A percentile compares a stretch with the other conserved stretches of the same genome.
phyloP scores from a whole-genome alignment of 2,888 invertebrate species.

The Zygogramma bicolorata region DNA sequence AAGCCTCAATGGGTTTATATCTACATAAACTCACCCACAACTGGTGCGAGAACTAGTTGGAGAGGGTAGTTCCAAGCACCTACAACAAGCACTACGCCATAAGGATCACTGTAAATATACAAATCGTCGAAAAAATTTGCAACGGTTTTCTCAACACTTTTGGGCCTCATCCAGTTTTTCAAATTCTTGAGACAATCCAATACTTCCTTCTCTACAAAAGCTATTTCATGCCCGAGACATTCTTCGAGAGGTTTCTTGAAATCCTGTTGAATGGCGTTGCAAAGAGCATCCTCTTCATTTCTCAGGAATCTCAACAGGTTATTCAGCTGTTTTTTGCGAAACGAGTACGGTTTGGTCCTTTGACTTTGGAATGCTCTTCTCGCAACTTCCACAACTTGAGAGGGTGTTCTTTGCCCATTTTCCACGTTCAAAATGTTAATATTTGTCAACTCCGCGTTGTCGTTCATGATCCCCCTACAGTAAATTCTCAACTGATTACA shows the following conservation, averaged over 20 bases:
- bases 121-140: constrained; percentile 81
- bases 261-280: constrained; percentile 75
- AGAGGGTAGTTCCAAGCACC: constrained; percentile 99
- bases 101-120: constrained; percentile 87
- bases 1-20: no score
- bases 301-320: constrained; percentile 65
- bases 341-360: constrained; percentile 82
- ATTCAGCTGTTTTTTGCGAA: constrained; percentile 72
- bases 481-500: constrained; percentile 8
- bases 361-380: constrained; percentile 82
- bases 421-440: constrained; percentile 33
- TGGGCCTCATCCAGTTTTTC: constrained; percentile 82
- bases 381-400: constrained; percentile 37
- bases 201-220: constrained; percentile 81
- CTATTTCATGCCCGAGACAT: constrained; percentile 80
- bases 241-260: constrained; percentile 82
- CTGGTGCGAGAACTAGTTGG: constrained; percentile 81
- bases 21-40: constrained; percentile 68
- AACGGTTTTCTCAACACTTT: constrained; percentile 76
- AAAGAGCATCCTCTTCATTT: constrained; percentile 85
- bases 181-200: constrained; percentile 76
- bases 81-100: constrained; percentile 89
- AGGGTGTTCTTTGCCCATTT: constrained; percentile 18
- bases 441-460: constrained; percentile 23
- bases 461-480: neutral